Conservation (phyloP, 2,797 vertebrate genomes). For the Aratinga solstitialis region DNA sequence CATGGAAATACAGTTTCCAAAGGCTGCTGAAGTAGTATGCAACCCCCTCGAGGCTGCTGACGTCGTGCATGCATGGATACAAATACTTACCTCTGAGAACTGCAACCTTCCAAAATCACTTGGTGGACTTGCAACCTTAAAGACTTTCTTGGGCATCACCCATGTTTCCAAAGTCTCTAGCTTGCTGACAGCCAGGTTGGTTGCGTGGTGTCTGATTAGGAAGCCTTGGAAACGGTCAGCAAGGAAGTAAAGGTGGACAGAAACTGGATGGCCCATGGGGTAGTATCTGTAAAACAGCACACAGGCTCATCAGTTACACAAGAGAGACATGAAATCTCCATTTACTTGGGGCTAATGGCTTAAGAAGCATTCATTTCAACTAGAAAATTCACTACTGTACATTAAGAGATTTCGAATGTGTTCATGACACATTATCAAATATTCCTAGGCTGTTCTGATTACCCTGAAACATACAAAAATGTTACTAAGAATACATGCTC, state of each 20-base stretch:
- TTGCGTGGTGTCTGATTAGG: constrained; percentile 91
- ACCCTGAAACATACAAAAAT: background rate
- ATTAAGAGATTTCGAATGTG: background rate
- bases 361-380: background rate
- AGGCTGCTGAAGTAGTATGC: background rate
- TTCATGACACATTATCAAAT: constrained; percentile 15
- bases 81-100: constrained; percentile 87
- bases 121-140: constrained; percentile 86
- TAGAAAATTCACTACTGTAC: background rate
- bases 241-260: constrained; percentile 95
- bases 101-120: constrained; percentile 90
- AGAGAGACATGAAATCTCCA: background rate
- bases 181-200: constrained; percentile 94
- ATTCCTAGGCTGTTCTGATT: background rate
- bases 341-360: background rate
- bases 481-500: background rate
- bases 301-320: background rate
- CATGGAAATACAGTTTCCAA: background rate
- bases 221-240: constrained; percentile 97
- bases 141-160: constrained; percentile 93
- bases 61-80: accelerated
- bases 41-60: background rate
- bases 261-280: constrained; percentile 92
- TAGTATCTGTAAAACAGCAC: constrained; percentile 86
- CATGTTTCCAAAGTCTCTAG: constrained; percentile 96